These are phyloP conservation scores for Drosophila varians DNA, from an alignment of 1,140 invertebrate species.

Conservation along the genomic window DNA sequence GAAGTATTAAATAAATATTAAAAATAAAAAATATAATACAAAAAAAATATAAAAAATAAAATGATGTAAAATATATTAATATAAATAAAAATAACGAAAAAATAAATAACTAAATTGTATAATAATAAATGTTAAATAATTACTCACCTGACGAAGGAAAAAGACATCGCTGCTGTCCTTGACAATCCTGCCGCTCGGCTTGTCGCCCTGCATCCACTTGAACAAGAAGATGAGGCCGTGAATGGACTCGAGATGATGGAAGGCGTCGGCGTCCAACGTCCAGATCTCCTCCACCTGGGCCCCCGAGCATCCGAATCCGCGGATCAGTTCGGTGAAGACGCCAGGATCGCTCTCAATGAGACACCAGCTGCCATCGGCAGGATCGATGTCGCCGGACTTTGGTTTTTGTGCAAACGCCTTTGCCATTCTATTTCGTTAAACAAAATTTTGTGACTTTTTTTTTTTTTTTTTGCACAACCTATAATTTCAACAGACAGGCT, in stretches of 20 bases:
- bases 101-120: too few relatives aligned
- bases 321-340: slow-evolving; percentile 98
- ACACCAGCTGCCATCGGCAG: slow-evolving; percentile 95
- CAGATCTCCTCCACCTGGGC: slow-evolving; percentile 99
- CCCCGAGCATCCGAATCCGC: slow-evolving; percentile 96
- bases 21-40: background rate
- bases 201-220: slow-evolving; percentile 97
- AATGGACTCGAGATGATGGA: slow-evolving; percentile 97
- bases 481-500: background rate
- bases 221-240: slow-evolving; percentile 99
- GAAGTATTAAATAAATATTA: background rate
- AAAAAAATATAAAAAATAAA: too few relatives aligned
- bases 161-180: slow-evolving; percentile 92
- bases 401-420: background rate
- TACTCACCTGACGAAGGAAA: slow-evolving; percentile 97
- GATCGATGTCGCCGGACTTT: background rate
- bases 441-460: background rate
- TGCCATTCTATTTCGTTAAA: background rate
- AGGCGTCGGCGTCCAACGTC: slow-evolving; percentile 94
- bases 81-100: too few relatives aligned
- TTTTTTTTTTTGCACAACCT: background rate
- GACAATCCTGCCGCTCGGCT: slow-evolving; percentile 92
- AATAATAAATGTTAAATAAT: background rate
- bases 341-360: slow-evolving; percentile 99
- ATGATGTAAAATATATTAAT: too few relatives aligned